A percentile compares a stretch with the other conserved stretches of the same genome.
phyloP scores from a whole-genome alignment of 2,113 vertebrate species.

The Empidonax traillii region DNA sequence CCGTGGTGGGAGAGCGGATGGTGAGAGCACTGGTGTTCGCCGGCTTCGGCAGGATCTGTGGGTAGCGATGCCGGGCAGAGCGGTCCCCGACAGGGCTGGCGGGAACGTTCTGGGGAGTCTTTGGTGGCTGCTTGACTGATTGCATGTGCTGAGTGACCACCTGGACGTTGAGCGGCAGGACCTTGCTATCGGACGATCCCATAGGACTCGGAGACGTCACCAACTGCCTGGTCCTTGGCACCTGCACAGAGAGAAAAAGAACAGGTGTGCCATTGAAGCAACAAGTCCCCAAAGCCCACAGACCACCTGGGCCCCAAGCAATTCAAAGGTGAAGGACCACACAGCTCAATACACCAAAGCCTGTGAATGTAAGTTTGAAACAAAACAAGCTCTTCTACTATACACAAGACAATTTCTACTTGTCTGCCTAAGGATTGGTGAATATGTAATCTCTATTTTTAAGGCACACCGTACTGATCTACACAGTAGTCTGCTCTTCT shows the following conservation, averaged over 20 bases:
- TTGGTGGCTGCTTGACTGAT: slow-evolving; percentile 88
- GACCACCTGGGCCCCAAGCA: not conserved
- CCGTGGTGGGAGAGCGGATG: slow-evolving; percentile 90
- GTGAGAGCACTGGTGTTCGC: slow-evolving; percentile 84
- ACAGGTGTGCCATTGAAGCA: not conserved
- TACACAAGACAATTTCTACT: not conserved
- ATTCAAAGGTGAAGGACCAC: not conserved
- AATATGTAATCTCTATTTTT: not conserved
- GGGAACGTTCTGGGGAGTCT: slow-evolving; percentile 85
- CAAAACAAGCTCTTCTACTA: not conserved
- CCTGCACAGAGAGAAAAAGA: slow-evolving; percentile 67
- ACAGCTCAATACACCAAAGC: not conserved
- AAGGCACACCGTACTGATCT: not conserved
- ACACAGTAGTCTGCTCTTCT: not conserved
- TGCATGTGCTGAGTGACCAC: slow-evolving; percentile 94
- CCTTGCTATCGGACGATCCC: slow-evolving; percentile 86
- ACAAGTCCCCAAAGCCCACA: not conserved
- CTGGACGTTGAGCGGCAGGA: slow-evolving; percentile 93
- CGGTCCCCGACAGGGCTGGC: slow-evolving; percentile 88
- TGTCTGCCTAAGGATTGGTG: not conserved
- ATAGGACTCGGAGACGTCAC: slow-evolving; percentile 90
- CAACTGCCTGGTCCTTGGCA: slow-evolving; percentile 86
- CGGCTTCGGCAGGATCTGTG: slow-evolving; percentile 96
- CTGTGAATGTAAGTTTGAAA: not conserved
- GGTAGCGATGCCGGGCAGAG: slow-evolving; percentile 89